These are phyloP conservation scores for Osmerus mordax DNA, from an alignment of 2,113 vertebrate species.

Conservation along the genomic window DNA sequence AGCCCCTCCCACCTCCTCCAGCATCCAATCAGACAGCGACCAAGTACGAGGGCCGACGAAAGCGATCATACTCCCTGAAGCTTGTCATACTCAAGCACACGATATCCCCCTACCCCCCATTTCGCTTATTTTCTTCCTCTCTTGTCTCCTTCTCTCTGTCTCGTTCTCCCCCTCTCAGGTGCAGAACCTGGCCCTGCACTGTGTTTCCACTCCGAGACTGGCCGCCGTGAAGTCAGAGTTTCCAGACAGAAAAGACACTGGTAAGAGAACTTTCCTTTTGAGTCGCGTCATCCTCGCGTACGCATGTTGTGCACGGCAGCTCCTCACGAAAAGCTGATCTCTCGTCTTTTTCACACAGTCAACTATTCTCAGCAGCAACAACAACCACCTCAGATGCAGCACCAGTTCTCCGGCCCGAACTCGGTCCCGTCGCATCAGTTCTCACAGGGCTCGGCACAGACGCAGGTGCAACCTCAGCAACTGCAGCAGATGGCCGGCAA, in stretches of 20 bases:
- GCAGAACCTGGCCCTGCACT: conserved; percentile 76
- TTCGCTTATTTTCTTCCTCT: too few relatives aligned
- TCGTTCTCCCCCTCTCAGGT: conserved; percentile 42
- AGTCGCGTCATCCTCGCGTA: background rate
- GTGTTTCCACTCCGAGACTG: conserved; percentile 59
- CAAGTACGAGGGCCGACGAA: conserved; percentile 72
- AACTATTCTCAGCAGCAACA: conserved; percentile 83
- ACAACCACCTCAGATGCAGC: conserved; percentile 79
- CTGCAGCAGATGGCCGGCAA: conserved; percentile 76
- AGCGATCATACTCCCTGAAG: too few relatives aligned
- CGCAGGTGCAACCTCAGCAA: conserved; percentile 63
- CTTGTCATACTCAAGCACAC: too few relatives aligned
- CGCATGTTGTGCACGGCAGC: background rate
- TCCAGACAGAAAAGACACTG: conserved; percentile 69
- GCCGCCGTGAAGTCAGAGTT: conserved; percentile 70
- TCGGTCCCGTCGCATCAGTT: conserved; percentile 78
- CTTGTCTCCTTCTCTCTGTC: background rate
- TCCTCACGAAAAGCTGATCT: background rate
- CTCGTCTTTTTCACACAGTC: conserved; percentile 42
- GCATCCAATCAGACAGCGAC: conserved; percentile 84
- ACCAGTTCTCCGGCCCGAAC: conserved; percentile 59
- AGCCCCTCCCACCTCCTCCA: conserved; percentile 75
- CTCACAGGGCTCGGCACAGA: conserved; percentile 47
- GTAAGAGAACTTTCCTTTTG: background rate
- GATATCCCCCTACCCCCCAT: too few relatives aligned